Evolutionary conservation across 1,140 invertebrate genomes (phyloP).

Genomic region (Eurosta solidaginis): DNA sequence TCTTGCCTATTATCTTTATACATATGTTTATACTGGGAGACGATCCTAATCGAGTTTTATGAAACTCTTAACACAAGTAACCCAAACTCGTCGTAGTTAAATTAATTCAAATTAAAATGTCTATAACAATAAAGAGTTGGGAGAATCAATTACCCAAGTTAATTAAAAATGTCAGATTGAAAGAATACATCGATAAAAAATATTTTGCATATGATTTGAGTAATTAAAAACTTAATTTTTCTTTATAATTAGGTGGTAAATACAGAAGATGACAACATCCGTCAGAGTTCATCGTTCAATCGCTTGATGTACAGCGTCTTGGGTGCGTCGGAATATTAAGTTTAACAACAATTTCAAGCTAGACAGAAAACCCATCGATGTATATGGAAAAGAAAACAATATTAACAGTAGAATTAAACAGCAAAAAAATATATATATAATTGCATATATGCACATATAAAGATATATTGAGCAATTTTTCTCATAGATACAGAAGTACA

Average conservation of each 20-base stretch:
- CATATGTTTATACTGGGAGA: no score
- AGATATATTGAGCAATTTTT: neutral
- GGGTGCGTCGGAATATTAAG: conserved; percentile 75
- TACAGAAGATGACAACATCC: conserved; percentile 75
- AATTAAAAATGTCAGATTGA: no score
- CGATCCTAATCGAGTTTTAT: no score
- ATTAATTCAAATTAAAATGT: no score
- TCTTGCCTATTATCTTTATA: no score
- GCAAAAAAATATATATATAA: neutral
- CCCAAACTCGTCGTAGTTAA: no score
- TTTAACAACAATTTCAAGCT: neutral
- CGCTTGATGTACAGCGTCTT: conserved; percentile 88
- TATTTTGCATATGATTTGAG: no score
- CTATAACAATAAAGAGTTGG: no score
- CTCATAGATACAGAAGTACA: neutral
- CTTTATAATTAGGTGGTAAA: conserved; percentile 52
- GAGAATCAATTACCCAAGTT: no score
- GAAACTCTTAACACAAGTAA: no score
- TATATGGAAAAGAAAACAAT: neutral
- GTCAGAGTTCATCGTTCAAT: conserved; percentile 89
- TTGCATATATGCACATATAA: neutral
- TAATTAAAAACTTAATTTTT: no score
- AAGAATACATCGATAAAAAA: no score
- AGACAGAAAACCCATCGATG: neutral
- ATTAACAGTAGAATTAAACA: neutral